A percentile compares a stretch with the other conserved stretches of the same genome.
Evolutionary conservation across 2,113 vertebrate species (phyloP).

Genomic region (Gadus chalcogrammus): DNA sequence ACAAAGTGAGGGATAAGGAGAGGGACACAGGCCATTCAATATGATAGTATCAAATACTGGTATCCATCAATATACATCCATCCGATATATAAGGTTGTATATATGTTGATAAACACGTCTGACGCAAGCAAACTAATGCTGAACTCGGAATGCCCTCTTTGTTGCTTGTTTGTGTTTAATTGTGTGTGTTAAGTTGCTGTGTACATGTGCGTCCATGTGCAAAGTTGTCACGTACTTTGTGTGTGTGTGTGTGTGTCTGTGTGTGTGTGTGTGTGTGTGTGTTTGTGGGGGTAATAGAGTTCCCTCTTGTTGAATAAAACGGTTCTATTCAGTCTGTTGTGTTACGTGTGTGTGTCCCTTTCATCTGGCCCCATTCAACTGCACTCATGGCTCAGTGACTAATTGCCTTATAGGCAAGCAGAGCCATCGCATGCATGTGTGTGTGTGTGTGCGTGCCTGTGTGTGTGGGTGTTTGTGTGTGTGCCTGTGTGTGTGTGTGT

Average conservation of each 20-base stretch:
- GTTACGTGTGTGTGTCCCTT: slow-evolving; percentile 66
- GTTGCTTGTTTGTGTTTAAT: slow-evolving; percentile 5
- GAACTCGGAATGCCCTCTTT: neutral
- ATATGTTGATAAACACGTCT: no score
- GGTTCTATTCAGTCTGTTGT: slow-evolving; percentile 65
- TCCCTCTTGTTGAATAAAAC: slow-evolving; percentile 67
- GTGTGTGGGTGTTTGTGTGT: slow-evolving; percentile 10
- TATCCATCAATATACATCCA: neutral
- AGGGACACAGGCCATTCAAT: slow-evolving; percentile 20
- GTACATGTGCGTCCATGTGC: slow-evolving; percentile 1
- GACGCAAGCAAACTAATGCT: no score
- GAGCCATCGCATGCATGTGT: slow-evolving; percentile 33
- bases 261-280: slow-evolving; percentile 17
- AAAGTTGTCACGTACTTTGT: slow-evolving; percentile 15
- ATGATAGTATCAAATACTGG: slow-evolving; percentile 20
- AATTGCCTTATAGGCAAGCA: slow-evolving; percentile 73
- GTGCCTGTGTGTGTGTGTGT: slow-evolving; percentile 25
- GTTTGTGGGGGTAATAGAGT: slow-evolving; percentile 50
- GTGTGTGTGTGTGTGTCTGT: slow-evolving; percentile 13
- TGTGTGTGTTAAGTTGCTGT: no score
- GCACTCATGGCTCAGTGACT: slow-evolving; percentile 73
- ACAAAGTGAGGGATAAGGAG: slow-evolving; percentile 8
- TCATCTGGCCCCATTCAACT: slow-evolving; percentile 72
- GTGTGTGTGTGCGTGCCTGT: slow-evolving; percentile 10
- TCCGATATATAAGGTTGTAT: neutral